Evolutionary conservation across 2,113 vertebrate species (phyloP), one percentile per base, ranked within the genome.

Genomic region (Perca fluviatilis): DNA sequence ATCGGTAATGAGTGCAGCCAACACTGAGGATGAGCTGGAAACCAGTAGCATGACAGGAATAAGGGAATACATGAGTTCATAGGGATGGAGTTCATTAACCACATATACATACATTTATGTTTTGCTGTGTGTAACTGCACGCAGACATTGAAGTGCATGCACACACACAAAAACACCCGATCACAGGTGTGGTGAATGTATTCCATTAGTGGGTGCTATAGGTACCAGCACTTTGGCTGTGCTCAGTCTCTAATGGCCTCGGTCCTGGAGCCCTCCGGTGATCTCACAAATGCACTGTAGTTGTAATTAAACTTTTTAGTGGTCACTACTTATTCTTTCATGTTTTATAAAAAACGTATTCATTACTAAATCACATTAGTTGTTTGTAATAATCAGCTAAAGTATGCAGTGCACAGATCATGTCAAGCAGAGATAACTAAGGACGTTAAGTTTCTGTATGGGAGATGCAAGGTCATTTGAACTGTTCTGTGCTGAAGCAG

Each of bases 161-260:
- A 68, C 21, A 58, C 67, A 53, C 51, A 77, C 49, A 33, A 9
- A 40, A n/a, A 66, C 43, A 47, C n/a, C 14, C 5, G 23, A n/a
- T n/a, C 25, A 30, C 18, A 46, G 27, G 21, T 57, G 67, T 30
- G 43, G 70, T 30, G 69, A 77, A 70, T 72, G 54, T 82, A 79
- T 83, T 81, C 80, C 86, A 93, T 83, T 92, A 88, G 69, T 84
- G 82, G 68, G 6, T 73, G 78, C 58, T 77, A 78, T 74, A 75
- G 86, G 76, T 61, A 51, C 49, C 79, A 82, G 74, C 68, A 57
- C 83, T 77, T 75, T 75, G 80, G 63, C 74, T 86, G 88, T 72
- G 79, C 67, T 84, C 72, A 8, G 25, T 62, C 86, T 76, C 68
- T 91, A 90, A 93, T 92, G 88, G 80, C 71, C 79, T 78, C 14